These are phyloP conservation scores for Sminthurides bifidus DNA, from an alignment of 1,140 invertebrate genomes.

Conservation along the genomic window DNA sequence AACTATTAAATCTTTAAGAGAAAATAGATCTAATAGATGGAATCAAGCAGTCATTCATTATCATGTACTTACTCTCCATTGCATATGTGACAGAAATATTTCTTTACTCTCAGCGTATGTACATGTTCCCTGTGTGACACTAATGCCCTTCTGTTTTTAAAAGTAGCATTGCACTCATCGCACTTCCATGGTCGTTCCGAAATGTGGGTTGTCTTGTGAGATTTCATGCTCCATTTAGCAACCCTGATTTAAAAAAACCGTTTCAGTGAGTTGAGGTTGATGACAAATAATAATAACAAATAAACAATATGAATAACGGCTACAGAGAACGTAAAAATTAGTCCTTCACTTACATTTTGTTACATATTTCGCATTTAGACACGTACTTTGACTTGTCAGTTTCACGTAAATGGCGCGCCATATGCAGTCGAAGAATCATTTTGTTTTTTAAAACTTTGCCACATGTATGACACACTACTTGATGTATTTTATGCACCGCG, in stretches of 20 bases:
- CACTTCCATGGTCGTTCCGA: constrained; percentile 29
- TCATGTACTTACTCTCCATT: constrained; percentile 21
- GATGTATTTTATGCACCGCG: constrained; percentile 24
- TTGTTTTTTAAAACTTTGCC: constrained; percentile 23
- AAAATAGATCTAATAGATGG: too few relatives aligned
- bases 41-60: background rate
- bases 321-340: background rate
- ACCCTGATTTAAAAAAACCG: constrained; percentile 12
- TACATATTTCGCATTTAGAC: constrained; percentile 19
- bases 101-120: constrained; percentile 27
- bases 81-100: constrained; percentile 21
- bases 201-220: constrained; percentile 18
- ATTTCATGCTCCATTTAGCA: constrained; percentile 25
- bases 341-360: constrained; percentile 15
- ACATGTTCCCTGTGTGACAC: constrained; percentile 27
- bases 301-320: background rate
- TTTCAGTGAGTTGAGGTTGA: background rate
- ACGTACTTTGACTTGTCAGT: constrained; percentile 22
- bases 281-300: background rate
- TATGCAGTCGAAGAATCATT: constrained; percentile 18
- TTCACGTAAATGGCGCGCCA: constrained; percentile 19
- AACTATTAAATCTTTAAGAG: too few relatives aligned
- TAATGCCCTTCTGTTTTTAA: constrained; percentile 26
- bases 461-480: constrained; percentile 19
- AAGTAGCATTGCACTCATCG: constrained; percentile 25